Evolutionary conservation across 2,888 invertebrate species (phyloP).

Genomic region (Dynastes tityus): DNA sequence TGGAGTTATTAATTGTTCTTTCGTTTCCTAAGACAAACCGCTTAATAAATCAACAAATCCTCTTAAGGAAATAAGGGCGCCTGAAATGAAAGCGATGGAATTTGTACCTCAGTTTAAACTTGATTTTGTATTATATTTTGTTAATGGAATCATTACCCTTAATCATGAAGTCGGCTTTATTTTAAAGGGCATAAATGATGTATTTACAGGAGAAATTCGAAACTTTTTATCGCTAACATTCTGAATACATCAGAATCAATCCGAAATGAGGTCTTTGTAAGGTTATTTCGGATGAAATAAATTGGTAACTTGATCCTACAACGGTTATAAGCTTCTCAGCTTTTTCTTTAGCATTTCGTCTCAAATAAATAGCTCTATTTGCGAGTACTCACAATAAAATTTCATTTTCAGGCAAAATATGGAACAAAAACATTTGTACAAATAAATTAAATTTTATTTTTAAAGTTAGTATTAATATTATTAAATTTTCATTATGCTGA

Average conservation of each 20-base stretch:
- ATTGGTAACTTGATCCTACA: conserved; percentile 6
- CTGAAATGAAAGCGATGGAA: conserved; percentile 5
- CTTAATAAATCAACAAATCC: conserved; percentile 21
- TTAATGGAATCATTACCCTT: conserved; percentile 26
- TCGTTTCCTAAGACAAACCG: not conserved
- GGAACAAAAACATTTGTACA: too few species aligned
- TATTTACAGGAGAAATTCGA: not conserved
- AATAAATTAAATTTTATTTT: too few species aligned
- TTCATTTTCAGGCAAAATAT: too few species aligned
- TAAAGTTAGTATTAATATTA: too few species aligned
- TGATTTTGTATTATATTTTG: not conserved
- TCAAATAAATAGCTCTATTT: too few species aligned
- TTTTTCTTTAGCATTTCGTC: too few species aligned
- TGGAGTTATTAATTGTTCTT: conserved; percentile 25
- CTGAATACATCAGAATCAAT: not conserved
- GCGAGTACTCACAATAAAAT: too few species aligned
- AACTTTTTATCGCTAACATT: not conserved
- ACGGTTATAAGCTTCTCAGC: too few species aligned
- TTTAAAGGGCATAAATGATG: not conserved
- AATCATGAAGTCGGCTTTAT: not conserved
- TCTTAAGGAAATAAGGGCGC: not conserved
- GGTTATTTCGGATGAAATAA: conserved; percentile 1
- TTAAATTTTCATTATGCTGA: too few species aligned
- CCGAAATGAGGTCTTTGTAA: not conserved
- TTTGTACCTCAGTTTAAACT: not conserved